A percentile compares a stretch with the other conserved stretches of the same genome.
These are phyloP conservation scores for Isurus oxyrinchus DNA, from an alignment of 2,113 vertebrate species.

Conservation along the genomic window DNA sequence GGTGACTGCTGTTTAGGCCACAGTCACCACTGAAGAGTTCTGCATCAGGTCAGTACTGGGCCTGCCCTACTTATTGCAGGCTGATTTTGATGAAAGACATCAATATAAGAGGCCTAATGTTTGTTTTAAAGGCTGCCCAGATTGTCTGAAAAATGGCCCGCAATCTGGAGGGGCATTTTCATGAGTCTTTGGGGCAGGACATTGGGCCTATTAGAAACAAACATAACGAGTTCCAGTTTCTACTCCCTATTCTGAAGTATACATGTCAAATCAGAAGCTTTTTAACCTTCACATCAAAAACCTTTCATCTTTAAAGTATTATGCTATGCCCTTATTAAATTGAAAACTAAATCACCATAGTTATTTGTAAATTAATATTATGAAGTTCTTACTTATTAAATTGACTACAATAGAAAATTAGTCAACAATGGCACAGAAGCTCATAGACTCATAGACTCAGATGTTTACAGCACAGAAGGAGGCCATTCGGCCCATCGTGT, in stretches of 20 bases:
- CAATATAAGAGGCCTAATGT: too few species aligned
- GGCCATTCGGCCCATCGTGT: too few species aligned
- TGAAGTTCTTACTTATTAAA: background rate
- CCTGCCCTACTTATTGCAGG: background rate
- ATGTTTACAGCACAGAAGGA: too few species aligned
- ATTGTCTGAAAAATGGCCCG: background rate
- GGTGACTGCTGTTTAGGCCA: background rate
- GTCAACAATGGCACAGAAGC: background rate
- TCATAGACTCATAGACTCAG: too few species aligned
- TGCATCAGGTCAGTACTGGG: too few species aligned
- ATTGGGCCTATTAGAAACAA: background rate
- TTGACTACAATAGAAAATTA: background rate
- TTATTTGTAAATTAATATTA: background rate
- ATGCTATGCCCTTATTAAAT: background rate
- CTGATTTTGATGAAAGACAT: background rate
- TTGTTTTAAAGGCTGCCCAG: background rate
- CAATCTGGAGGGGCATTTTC: background rate
- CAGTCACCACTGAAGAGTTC: background rate
- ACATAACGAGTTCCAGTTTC: background rate
- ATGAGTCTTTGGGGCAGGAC: background rate
- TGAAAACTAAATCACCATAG: background rate
- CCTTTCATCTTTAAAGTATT: background rate
- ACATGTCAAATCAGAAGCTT: background rate
- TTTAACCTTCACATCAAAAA: background rate
- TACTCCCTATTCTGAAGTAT: background rate